Evolutionary conservation across 2,113 vertebrate genomes (phyloP).

Genomic region (Pungitius pungitius): DNA sequence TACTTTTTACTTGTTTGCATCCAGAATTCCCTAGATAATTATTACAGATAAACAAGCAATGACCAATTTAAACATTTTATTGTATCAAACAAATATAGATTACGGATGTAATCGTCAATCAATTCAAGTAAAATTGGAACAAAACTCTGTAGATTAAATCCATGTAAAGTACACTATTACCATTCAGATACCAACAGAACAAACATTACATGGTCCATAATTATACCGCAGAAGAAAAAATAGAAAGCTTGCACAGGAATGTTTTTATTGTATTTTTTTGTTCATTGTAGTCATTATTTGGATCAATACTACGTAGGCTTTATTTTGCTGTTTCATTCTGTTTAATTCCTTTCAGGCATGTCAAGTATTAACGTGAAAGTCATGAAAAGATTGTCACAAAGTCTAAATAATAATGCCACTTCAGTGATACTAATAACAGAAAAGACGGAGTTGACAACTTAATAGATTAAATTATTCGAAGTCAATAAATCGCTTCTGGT

Average conservation of each 20-base stretch:
- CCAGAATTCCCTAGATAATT: background rate
- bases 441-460: conserved; percentile 17
- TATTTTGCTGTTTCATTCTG: conserved; percentile 23
- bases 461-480: no score
- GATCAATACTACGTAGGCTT: conserved; percentile 17
- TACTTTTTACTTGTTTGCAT: background rate
- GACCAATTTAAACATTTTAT: conserved; percentile 75
- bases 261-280: conserved; percentile 44
- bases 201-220: conserved; percentile 54
- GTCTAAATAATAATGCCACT: conserved; percentile 45
- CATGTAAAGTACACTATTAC: conserved; percentile 54
- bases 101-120: conserved; percentile 66
- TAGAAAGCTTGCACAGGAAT: conserved; percentile 52
- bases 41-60: conserved; percentile 3
- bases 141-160: conserved; percentile 39
- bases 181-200: conserved; percentile 64
- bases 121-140: conserved; percentile 69
- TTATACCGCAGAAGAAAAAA: conserved; percentile 43
- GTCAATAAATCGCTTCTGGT: no score
- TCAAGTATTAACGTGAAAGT: conserved; percentile 5
- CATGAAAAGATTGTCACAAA: conserved; percentile 65
- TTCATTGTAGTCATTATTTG: conserved; percentile 28
- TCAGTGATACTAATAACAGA: conserved; percentile 33
- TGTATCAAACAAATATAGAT: conserved; percentile 76
- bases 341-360: conserved; percentile 16